Evolutionary conservation across 2,888 invertebrate species (phyloP).

Genomic region (Tachina grossa): DNA sequence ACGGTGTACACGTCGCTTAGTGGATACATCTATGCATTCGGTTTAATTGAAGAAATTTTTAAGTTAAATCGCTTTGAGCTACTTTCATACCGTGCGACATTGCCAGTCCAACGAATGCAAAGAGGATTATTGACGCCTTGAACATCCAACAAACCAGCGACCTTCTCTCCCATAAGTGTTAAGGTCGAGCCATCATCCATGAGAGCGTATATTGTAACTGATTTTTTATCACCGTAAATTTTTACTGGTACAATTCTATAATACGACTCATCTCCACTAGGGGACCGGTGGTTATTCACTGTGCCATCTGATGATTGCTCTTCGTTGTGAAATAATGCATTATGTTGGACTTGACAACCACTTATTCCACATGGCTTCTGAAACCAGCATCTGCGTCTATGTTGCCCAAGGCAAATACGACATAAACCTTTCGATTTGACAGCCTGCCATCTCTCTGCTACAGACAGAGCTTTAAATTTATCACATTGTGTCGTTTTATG

Average conservation of each 20-base stretch:
- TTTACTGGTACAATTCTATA: conserved; percentile 33
- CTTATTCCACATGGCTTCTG: background rate
- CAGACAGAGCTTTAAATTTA: conserved; percentile 5
- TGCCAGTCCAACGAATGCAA: conserved; percentile 52
- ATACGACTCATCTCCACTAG: background rate
- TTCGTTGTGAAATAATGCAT: background rate
- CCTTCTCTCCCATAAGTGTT: conserved; percentile 9
- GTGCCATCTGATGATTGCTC: background rate
- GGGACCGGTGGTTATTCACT: conserved; percentile 18
- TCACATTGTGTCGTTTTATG: conserved; percentile 1
- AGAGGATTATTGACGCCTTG: conserved; percentile 23
- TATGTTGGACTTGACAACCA: conserved; percentile 11
- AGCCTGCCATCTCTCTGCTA: background rate
- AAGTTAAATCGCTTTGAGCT: background rate
- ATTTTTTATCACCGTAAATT: conserved; percentile 16
- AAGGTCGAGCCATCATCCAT: background rate
- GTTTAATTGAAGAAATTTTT: no score
- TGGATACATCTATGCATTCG: background rate
- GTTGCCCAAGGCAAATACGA: conserved; percentile 24
- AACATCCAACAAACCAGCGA: conserved; percentile 27
- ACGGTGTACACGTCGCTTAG: conserved; percentile 31
- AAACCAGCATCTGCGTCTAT: conserved; percentile 32
- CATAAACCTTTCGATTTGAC: conserved; percentile 28
- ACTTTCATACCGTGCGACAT: conserved; percentile 8
- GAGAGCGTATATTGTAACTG: conserved; percentile 32